These are phyloP conservation scores for Atta texana DNA, from an alignment of 1,140 invertebrate species.

Conservation along the genomic window DNA sequence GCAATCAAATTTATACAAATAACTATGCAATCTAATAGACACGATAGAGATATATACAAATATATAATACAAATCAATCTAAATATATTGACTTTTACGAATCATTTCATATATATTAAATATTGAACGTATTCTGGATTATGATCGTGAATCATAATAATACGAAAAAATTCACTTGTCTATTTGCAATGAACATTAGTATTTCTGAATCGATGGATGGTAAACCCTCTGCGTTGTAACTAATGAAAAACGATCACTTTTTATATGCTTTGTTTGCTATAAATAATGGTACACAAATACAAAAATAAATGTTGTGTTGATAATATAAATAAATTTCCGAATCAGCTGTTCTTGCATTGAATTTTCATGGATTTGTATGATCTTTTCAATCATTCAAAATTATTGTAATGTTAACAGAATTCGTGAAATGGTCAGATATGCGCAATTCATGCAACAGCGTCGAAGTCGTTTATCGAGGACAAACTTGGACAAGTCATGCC, in stretches of 20 bases:
- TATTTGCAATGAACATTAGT: not conserved
- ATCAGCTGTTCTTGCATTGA: constrained; percentile 38
- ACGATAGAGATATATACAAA: not conserved
- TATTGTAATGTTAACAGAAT: constrained; percentile 62
- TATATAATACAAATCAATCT: not conserved
- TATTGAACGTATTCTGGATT: not conserved
- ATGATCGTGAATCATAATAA: not conserved
- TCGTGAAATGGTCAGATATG: constrained; percentile 7
- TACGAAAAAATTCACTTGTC: not conserved
- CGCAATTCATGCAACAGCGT: not conserved
- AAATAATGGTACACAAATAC: constrained; percentile 46
- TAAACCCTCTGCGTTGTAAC: not conserved
- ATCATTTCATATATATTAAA: not conserved
- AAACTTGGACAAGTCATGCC: not conserved
- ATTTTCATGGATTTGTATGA: constrained; percentile 61
- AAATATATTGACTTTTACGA: not conserved
- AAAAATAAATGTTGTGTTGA: constrained; percentile 18
- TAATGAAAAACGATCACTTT: not conserved
- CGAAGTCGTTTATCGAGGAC: constrained; percentile 19
- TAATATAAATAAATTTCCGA: constrained; percentile 46
- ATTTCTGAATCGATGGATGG: not conserved
- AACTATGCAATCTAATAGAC: not conserved
- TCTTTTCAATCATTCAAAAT: constrained; percentile 54
- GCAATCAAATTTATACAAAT: not conserved
- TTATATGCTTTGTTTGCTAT: not conserved